Conservation (phyloP, 2,113 vertebrate genomes). For the Candoia aspera region DNA sequence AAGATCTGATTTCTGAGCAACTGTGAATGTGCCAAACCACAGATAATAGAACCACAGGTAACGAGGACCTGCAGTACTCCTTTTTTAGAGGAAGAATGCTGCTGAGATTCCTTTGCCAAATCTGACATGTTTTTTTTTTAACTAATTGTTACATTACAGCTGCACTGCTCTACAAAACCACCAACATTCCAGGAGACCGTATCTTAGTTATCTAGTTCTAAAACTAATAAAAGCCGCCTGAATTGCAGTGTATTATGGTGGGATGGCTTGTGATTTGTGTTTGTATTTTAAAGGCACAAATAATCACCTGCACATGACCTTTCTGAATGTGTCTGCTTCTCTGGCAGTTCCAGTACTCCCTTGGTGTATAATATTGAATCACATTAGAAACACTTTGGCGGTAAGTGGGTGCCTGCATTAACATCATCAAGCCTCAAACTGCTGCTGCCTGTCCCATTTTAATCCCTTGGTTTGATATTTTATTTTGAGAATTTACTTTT, state of each 20-base stretch:
- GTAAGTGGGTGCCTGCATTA: neutral
- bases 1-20: neutral
- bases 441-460: neutral
- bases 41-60: neutral
- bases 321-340: neutral
- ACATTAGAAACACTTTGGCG: neutral
- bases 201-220: neutral
- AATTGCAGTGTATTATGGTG: neutral
- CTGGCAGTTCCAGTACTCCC: neutral
- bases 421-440: neutral
- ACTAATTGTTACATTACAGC: neutral
- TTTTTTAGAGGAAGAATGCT: neutral
- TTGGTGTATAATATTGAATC: neutral
- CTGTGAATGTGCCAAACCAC: neutral
- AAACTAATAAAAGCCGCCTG: neutral
- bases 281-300: neutral
- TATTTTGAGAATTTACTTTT: conserved; percentile 1
- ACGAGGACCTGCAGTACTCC: neutral
- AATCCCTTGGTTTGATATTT: neutral
- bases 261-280: neutral
- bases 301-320: neutral
- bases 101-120: neutral
- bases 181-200: neutral
- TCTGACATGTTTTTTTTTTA: neutral
- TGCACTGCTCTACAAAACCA: neutral